Base-by-base conservation (phyloP, 2,888 invertebrate genomes). In the Octonoba sinensis region DNA sequence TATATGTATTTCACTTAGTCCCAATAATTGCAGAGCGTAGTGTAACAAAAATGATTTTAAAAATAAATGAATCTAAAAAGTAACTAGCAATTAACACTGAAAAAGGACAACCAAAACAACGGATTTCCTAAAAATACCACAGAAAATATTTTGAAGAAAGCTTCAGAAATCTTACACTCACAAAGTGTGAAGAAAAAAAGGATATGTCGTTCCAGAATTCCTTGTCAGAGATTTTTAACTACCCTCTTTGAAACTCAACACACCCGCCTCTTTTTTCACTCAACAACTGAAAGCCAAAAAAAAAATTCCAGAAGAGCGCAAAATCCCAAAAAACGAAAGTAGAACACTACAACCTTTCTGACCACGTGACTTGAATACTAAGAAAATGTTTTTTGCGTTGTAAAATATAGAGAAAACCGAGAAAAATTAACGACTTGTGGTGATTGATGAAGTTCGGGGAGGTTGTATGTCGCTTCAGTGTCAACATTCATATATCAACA, bases 401-500 rank as follows among this genome's bases (percentile, higher is more conserved):
- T 18, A 46, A 62, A 62, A 62, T 27, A 54, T 47, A 22, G 69
- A 22, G 49, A 46, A 72, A 44, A 49, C 27, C 22, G 64, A 36
- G 60, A 71, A 36, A 69, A 69, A 79, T 79, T 73, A 73, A 79
- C 79, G 79, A 79, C 67, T 54, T n/a, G 16, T n/a, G 62, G 62
- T 79, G 79, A 79, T 73, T 73, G 79, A 79, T 79, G 73, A 24
- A 60, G 44, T 60, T 51, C 44, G n/a, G 18, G 54, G 36, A 67
- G 66, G 54, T 54, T 13, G 51, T 8, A 44, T 49, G 65, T 22
- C 22, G 24, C 60, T 46, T 36, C 69, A 24, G 62, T 71, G 47
- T 54, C 69, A 73, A 62, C 56, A 62, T 67, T 47, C 27, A 62
- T 73, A 66, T 54, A 78, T 73, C 73, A 79, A 51, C 62, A 20